Evolutionary conservation across 2,888 invertebrate species (phyloP).

Genomic region (Eurois occulta): DNA sequence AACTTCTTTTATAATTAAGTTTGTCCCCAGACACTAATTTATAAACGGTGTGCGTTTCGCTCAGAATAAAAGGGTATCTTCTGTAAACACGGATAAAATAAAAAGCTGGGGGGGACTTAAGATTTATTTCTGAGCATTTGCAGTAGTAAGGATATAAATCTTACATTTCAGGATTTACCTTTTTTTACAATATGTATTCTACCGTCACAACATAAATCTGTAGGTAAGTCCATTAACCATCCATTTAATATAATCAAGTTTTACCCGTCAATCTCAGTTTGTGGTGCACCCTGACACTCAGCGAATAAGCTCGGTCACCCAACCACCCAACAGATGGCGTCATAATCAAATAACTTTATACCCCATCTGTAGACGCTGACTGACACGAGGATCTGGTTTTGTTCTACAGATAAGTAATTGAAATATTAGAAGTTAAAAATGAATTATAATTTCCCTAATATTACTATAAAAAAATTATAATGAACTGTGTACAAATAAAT

Average conservation of each 20-base stretch:
- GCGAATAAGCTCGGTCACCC: background rate
- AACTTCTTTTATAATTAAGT: constrained; percentile 74
- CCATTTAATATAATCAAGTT: constrained; percentile 9
- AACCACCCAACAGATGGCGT: constrained; percentile 45
- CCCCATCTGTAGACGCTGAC: constrained; percentile 1
- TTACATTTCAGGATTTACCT: constrained; percentile 10
- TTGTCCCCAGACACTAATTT: constrained; percentile 70
- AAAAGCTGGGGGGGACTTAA: constrained; percentile 32
- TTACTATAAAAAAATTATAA: background rate
- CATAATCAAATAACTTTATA: constrained; percentile 13
- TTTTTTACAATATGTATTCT: background rate
- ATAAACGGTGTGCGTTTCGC: constrained; percentile 58
- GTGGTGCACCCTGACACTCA: constrained; percentile 8
- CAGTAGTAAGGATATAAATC: constrained; percentile 14
- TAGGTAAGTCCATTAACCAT: constrained; percentile 8
- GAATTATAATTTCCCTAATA: background rate
- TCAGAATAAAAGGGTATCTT: constrained; percentile 50
- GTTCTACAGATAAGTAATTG: background rate
- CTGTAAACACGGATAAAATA: constrained; percentile 57
- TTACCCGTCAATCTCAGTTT: constrained; percentile 33
- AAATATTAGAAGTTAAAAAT: background rate
- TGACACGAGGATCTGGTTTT: background rate
- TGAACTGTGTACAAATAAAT: background rate
- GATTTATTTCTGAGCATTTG: constrained; percentile 48
- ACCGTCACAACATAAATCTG: background rate